phyloP scores from a whole-genome alignment of 2,113 vertebrate genomes.

The Sciurus niger region DNA sequence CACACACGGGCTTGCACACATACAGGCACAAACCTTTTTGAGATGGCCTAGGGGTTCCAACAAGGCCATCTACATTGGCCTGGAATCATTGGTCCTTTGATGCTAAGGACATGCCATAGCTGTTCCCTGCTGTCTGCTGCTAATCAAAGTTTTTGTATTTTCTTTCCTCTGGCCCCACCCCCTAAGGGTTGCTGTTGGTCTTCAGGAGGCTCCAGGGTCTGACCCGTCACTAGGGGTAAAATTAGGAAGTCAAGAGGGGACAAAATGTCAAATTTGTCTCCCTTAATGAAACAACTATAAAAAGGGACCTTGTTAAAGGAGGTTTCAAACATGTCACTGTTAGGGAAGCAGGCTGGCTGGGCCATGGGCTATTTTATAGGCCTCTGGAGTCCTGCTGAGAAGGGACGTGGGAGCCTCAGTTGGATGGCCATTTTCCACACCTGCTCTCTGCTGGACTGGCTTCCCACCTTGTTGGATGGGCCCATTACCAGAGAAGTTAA shows the following conservation, averaged over 20 bases:
- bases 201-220: neutral
- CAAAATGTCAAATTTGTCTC: neutral
- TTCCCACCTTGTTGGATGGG: neutral
- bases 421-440: neutral
- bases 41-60: neutral
- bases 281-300: accelerated
- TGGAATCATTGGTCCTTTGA: neutral
- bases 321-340: accelerated
- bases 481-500: neutral
- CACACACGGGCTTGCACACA: neutral
- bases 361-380: accelerated
- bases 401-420: accelerated
- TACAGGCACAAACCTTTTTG: neutral
- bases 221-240: neutral
- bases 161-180: neutral
- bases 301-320: neutral
- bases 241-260: accelerated
- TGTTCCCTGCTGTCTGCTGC: neutral
- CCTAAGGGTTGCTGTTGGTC: neutral
- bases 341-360: accelerated
- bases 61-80: accelerated
- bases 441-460: accelerated
- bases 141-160: neutral
- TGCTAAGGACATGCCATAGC: neutral
- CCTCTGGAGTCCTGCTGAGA: neutral